Base-by-base conservation (phyloP, 2,797 vertebrate genomes). In the Selene dorsalis region DNA sequence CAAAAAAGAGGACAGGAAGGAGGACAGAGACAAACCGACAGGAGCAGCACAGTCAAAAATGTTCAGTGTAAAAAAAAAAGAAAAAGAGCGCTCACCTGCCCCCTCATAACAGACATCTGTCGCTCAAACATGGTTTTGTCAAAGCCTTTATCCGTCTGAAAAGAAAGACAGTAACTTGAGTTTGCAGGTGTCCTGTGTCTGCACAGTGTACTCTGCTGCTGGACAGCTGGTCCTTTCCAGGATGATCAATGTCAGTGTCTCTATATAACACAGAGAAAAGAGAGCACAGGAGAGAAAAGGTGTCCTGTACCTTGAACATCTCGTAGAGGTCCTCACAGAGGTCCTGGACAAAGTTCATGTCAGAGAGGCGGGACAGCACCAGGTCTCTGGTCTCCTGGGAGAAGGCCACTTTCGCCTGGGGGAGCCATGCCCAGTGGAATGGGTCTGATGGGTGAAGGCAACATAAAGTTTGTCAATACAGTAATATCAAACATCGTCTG, bases 321-420 rank as follows among this genome's bases (percentile, higher is more conserved):
- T 99, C 98, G 79, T 96, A 95, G 74, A 99, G 96, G 91, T 99
- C 98, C 93, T 99, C 98, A 91, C 97, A 98, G 82, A 99, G 97
- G 88, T 99, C 98, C 93, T 99, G 97, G 24, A 99, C 96, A 2
- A 99, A 99, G 92, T 99, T 99, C 97, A 98, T 98, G 82, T 99
- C 98, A 22, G 98, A 99, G 84, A 99, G 94, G 66, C 90, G 96
- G 1, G 97, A 96, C 75, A 99, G 94, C 79, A 99, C 94, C 78
- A 97, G 92, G 28, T 98, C 97, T 91, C 92, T 94, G 55, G 94
- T 99, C 93, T 99, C 98, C 94, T 98, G 96, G 88, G 97, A 98
- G 90, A 99, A 99, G 58, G 96, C 92, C 89, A 97, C 97, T 89
- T 98, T 98, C 18, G 98, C 97, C 93, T 99, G 97, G 79, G 97